These are phyloP conservation scores for Passer domesticus DNA, from an alignment of 2,113 vertebrate species.

Conservation along the genomic window DNA sequence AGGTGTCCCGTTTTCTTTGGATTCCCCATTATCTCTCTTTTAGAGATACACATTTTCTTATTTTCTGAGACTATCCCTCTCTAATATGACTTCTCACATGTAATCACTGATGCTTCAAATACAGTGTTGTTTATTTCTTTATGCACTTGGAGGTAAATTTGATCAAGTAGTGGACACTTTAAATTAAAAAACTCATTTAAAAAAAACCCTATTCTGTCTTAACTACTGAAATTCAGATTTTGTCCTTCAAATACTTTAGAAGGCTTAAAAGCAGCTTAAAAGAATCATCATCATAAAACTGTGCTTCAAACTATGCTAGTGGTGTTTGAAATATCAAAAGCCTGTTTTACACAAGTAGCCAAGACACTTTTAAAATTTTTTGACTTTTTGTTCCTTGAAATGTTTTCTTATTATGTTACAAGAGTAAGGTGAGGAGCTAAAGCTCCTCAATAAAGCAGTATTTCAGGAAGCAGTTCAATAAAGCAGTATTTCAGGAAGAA, in stretches of 20 bases:
- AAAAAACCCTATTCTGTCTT: background rate
- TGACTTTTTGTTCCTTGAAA: background rate
- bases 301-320: background rate
- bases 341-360: background rate
- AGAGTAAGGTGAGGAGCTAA: background rate
- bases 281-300: background rate
- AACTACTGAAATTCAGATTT: background rate
- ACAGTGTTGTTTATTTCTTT: background rate
- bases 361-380: background rate
- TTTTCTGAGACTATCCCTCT: background rate
- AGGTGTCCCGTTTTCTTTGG: background rate
- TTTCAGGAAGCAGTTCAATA: slow-evolving; percentile 22
- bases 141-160: background rate
- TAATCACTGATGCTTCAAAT: background rate
- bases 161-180: background rate
- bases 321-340: background rate
- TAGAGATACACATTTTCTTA: background rate
- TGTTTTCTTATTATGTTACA: background rate
- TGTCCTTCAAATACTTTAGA: background rate
- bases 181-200: background rate
- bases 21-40: background rate
- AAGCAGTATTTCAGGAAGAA: background rate
- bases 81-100: background rate
- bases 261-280: background rate
- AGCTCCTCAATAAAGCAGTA: background rate